Evolutionary conservation across 1,140 invertebrate species (phyloP), one percentile per base, ranked within the genome.

Genomic region (Drosophila repletoides): DNA sequence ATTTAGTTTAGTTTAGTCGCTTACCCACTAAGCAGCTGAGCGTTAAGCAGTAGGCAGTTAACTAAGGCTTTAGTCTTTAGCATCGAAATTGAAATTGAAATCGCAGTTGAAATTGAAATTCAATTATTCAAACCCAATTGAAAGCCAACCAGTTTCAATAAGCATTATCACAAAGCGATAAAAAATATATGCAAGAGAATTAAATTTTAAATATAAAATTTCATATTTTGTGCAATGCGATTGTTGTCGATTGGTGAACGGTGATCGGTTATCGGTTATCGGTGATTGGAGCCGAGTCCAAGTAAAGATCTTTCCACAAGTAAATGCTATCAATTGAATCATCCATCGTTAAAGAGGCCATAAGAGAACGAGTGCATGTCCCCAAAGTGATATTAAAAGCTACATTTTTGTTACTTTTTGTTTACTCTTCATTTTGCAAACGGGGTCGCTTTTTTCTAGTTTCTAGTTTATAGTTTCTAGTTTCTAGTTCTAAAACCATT

Each of bases 341-440:
- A n/a, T 56, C 51, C 41, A 64, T 69, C 66, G 66, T 69, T 28
- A 49, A 69, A 48, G 66, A 69, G 66, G 66, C 66, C 66, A 69
- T 69, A 69, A 64, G 48, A 55, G 40, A 56, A 40, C 21, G 49
- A 46, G 66, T 63, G 65, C 59, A 64, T 69, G 66, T 64, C 66
- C 66, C 66, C 66, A 63, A 69, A 69, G 66, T 69, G 66, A 69
- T 69, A 69, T 69, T 69, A 68, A 68, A 68, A 61, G 48, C 48
- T 68, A 68, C 49, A 64, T 52, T 53, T 68, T 52, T 45, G 33
- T 58, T 49, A 49, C 26, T 58, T 55, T 49, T 65, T 53, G 12
- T 28, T 48, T 48, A 58, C 41, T 58, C 31, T 68, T 68, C 58
- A 67, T 45, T 53, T 68, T 67, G 64, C 46, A 46, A 68, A 68